Conservation (phyloP, 1,140 invertebrate species). For the Drosophila ogumai region DNA sequence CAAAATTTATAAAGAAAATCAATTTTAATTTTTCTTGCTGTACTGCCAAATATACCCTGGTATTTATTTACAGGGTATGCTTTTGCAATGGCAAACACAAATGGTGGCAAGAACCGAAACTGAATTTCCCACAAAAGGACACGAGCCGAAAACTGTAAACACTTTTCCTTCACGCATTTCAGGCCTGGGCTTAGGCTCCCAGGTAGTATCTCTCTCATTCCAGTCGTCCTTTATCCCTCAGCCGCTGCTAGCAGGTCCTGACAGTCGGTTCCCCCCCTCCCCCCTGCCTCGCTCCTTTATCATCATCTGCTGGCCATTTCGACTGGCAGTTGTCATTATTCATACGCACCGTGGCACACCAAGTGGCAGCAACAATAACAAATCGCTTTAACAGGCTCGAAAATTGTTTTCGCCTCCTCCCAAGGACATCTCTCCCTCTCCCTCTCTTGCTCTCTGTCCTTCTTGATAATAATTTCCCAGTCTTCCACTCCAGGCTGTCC, state of each 20-base stretch:
- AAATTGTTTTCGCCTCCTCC: constrained; percentile 51
- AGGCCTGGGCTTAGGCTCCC: constrained; percentile 20
- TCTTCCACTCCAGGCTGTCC: constrained; percentile 8
- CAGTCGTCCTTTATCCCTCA: background rate
- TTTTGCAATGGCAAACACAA: constrained; percentile 11
- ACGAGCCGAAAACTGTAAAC: constrained; percentile 38
- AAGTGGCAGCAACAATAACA: constrained; percentile 58
- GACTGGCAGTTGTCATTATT: constrained; percentile 73
- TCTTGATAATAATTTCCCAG: constrained; percentile 31
- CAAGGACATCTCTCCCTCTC: background rate
- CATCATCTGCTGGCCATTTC: constrained; percentile 50
- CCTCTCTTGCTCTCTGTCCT: background rate
- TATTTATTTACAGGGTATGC: background rate
- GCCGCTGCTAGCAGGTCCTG: background rate
- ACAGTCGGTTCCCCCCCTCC: background rate
- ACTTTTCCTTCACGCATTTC: constrained; percentile 51
- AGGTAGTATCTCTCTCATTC: constrained; percentile 23
- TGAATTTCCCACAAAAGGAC: constrained; percentile 38
- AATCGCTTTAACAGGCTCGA: constrained; percentile 66
- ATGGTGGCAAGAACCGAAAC: constrained; percentile 25
- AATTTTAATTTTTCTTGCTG: background rate
- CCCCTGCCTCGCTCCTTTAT: constrained; percentile 1
- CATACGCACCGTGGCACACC: constrained; percentile 69
- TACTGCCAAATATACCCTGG: background rate
- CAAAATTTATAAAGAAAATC: too few species aligned